phyloP scores from a whole-genome alignment of 2,113 vertebrate species.

The Thalassarche chlororhynchos region DNA sequence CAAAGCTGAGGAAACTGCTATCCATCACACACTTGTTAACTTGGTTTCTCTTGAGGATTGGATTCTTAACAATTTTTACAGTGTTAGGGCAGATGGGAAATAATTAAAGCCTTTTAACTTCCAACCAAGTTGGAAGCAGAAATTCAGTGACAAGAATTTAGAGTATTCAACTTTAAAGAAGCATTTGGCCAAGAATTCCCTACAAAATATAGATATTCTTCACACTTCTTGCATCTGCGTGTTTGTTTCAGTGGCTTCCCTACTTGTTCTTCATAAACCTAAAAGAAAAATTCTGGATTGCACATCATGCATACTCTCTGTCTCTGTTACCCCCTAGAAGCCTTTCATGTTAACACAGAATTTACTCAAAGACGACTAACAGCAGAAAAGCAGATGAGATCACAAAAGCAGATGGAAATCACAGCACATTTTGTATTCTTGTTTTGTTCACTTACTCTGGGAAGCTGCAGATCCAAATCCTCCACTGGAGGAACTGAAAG shows the following conservation, averaged over 20 bases:
- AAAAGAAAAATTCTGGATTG: not conserved
- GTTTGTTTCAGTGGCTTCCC: not conserved
- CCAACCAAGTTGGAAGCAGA: not conserved
- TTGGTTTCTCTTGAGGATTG: not conserved
- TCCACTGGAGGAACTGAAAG: slow-evolving; percentile 82
- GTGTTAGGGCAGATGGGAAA: not conserved
- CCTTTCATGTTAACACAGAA: not conserved
- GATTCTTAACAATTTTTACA: not conserved
- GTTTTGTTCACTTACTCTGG: slow-evolving; percentile 73
- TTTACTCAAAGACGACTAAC: not conserved
- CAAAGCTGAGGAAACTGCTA: not conserved
- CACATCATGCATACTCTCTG: not conserved
- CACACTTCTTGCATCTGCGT: not conserved
- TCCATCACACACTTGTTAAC: not conserved
- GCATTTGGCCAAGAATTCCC: not conserved
- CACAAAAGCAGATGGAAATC: slow-evolving; percentile 5
- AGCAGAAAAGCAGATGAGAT: not conserved
- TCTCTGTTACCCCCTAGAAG: not conserved
- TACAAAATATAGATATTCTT: not conserved
- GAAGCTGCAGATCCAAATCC: slow-evolving; percentile 74
- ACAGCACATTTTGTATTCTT: slow-evolving; percentile 3
- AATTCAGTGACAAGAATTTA: not conserved
- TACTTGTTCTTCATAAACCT: not conserved
- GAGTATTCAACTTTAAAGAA: not conserved
- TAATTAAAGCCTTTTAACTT: not conserved